Percentiles rank a stretch among this genome's conserved stretches.
Conservation (phyloP, 1,140 invertebrate genomes). For the Zaprionus kolodkinae region DNA sequence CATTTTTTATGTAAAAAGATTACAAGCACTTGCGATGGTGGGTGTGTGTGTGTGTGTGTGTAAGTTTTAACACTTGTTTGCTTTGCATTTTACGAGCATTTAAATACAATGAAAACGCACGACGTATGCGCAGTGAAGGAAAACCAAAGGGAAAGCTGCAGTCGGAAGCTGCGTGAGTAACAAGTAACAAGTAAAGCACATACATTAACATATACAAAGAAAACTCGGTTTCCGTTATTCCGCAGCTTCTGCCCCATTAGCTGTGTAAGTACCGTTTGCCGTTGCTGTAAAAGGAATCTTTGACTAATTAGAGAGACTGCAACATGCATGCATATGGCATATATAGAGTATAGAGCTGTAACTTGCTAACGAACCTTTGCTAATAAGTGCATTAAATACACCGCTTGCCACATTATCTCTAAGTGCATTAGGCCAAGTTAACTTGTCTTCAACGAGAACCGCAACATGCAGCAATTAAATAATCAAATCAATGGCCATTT, state of each 20-base stretch:
- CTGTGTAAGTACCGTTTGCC: background rate
- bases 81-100: conserved; percentile 66
- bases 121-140: conserved; percentile 16
- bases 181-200: background rate
- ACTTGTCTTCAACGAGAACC: background rate
- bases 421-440: background rate
- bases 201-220: background rate
- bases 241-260: background rate
- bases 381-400: background rate
- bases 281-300: background rate
- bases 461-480: conserved; percentile 64
- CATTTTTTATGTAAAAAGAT: conserved; percentile 74
- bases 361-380: background rate
- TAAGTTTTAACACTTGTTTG: conserved; percentile 73
- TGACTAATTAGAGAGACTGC: background rate
- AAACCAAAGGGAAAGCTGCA: background rate
- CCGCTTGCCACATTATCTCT: background rate
- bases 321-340: background rate
- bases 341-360: background rate
- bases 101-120: conserved; percentile 64
- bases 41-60: conserved; percentile 31
- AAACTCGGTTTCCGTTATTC: background rate
- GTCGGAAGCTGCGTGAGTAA: background rate
- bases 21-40: conserved; percentile 36
- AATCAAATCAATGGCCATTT: conserved; percentile 63